A percentile compares a stretch with the other conserved stretches of the same genome.
Conservation (phyloP, 1,140 invertebrate species). For the Globodera rostochiensis region DNA sequence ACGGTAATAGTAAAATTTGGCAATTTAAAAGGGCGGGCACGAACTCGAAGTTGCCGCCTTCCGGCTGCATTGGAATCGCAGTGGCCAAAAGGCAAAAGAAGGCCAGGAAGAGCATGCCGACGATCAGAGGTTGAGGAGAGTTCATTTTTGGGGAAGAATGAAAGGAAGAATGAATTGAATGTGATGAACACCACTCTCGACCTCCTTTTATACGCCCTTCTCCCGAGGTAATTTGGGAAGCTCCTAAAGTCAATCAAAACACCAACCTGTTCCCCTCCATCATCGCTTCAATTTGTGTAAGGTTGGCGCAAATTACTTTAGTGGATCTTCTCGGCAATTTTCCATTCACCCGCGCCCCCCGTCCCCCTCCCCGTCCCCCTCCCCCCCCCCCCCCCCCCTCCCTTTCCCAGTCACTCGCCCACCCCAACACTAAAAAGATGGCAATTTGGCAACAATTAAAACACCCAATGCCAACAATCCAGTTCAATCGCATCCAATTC, state of each 20-base stretch:
- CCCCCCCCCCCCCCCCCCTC: no score
- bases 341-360: background rate
- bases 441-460: constrained; percentile 2
- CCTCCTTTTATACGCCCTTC: constrained; percentile 6
- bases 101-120: background rate
- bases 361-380: no score
- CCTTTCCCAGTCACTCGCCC: no score
- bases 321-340: constrained; percentile 2
- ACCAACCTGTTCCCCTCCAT: background rate
- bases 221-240: background rate
- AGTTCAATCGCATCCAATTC: background rate
- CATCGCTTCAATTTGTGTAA: background rate
- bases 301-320: background rate
- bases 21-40: background rate
- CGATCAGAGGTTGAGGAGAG: background rate
- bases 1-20: background rate
- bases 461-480: background rate
- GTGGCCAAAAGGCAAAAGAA: background rate
- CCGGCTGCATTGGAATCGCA: background rate
- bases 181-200: background rate
- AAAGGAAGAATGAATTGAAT: background rate
- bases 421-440: background rate
- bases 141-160: background rate
- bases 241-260: background rate
- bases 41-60: background rate